Evolutionary conservation across 2,797 vertebrate species (phyloP).

Genomic region (Otus scops): DNA sequence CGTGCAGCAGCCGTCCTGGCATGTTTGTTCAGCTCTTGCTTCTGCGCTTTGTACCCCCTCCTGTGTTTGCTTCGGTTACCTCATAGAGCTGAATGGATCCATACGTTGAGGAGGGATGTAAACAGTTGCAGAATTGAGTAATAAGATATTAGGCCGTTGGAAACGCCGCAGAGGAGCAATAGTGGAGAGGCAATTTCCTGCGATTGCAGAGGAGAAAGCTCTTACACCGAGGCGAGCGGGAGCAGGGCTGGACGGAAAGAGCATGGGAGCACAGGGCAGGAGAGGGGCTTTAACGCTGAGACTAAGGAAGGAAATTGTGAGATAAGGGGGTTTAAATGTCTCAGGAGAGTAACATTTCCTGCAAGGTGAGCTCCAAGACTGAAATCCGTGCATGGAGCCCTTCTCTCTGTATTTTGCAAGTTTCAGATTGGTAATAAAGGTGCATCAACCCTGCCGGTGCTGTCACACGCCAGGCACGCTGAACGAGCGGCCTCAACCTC

Average conservation of each 20-base stretch:
- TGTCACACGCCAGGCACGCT: rapidly evolving
- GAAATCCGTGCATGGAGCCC: rapidly evolving
- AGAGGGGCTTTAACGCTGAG: not conserved
- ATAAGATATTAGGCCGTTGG: not conserved
- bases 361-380: not conserved
- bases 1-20: rapidly evolving
- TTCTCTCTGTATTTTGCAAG: not conserved
- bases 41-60: not conserved
- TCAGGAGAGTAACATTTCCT: not conserved
- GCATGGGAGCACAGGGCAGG: not conserved
- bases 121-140: not conserved
- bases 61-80: not conserved
- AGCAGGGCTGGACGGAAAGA: not conserved
- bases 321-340: not conserved
- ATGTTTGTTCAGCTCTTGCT: not conserved
- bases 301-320: not conserved
- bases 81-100: not conserved
- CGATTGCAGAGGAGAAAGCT: not conserved
- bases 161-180: not conserved
- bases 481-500: rapidly evolving
- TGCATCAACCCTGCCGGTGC: not conserved
- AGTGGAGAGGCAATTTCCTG: not conserved
- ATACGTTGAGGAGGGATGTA: not conserved
- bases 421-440: not conserved
- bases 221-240: rapidly evolving